These are phyloP conservation scores for Emmelina monodactyla DNA, from an alignment of 2,888 invertebrate species.

Conservation along the genomic window DNA sequence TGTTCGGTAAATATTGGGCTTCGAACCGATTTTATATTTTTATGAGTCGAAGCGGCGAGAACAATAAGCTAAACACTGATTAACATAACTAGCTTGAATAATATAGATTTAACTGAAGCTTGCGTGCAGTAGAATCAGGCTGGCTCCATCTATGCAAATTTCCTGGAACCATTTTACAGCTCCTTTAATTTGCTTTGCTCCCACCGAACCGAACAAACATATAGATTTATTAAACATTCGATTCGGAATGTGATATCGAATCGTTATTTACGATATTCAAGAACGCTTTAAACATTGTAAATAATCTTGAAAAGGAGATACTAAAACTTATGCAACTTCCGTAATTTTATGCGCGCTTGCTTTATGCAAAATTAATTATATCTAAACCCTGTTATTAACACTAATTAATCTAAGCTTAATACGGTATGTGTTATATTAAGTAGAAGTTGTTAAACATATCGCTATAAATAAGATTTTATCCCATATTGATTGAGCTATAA, in stretches of 20 bases:
- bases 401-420: neutral
- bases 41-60: slow-evolving; percentile 41
- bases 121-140: slow-evolving; percentile 40
- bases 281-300: neutral
- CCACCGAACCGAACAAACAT: slow-evolving; percentile 28
- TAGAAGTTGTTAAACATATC: neutral
- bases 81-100: slow-evolving; percentile 26
- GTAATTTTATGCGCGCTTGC: too few species aligned
- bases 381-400: neutral
- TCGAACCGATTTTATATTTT: slow-evolving; percentile 42
- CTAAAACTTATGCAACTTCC: too few species aligned
- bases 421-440: neutral
- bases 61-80: slow-evolving; percentile 33
- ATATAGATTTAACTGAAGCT: slow-evolving; percentile 13
- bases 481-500: slow-evolving; percentile 21
- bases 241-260: neutral
- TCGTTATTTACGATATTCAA: neutral
- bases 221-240: neutral
- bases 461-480: slow-evolving; percentile 23
- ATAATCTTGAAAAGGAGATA: neutral
- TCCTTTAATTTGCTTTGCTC: slow-evolving; percentile 41
- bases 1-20: slow-evolving; percentile 54
- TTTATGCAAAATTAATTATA: too few species aligned
- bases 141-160: slow-evolving; percentile 64
- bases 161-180: slow-evolving; percentile 58